A percentile compares a stretch with the other conserved stretches of the same genome.
phyloP scores from a whole-genome alignment of 2,797 vertebrate species.

The Saxicola maurus region DNA sequence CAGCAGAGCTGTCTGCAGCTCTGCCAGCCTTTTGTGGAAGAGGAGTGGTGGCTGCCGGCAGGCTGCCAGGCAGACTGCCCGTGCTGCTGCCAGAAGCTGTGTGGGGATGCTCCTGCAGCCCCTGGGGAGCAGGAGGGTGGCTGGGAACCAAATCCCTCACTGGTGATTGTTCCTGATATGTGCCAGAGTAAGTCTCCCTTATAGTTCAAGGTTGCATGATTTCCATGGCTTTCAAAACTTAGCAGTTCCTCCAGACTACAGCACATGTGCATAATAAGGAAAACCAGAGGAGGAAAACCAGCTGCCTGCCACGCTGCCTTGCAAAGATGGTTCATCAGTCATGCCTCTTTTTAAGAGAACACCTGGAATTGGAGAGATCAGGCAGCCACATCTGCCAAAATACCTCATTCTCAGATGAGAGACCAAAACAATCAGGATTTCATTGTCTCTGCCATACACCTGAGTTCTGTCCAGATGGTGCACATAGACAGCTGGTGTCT shows the following conservation, averaged over 20 bases:
- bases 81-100: neutral
- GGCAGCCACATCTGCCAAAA: neutral
- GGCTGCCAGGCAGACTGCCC: neutral
- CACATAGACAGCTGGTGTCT: neutral
- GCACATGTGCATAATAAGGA: neutral
- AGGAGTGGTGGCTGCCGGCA: neutral
- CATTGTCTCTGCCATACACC: fast-evolving
- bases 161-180: neutral
- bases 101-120: neutral
- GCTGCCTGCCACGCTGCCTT: neutral
- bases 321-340: neutral
- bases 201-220: neutral
- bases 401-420: neutral
- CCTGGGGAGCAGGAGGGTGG: neutral
- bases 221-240: neutral
- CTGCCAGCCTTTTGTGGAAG: neutral
- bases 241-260: neutral
- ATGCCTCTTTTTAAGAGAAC: neutral
- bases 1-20: neutral
- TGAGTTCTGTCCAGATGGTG: neutral
- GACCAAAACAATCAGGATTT: neutral
- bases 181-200: neutral
- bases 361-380: neutral
- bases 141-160: neutral
- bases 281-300: neutral